These are phyloP conservation scores for Meiosimyza decipiens DNA, from an alignment of 2,888 invertebrate species.

Conservation along the genomic window DNA sequence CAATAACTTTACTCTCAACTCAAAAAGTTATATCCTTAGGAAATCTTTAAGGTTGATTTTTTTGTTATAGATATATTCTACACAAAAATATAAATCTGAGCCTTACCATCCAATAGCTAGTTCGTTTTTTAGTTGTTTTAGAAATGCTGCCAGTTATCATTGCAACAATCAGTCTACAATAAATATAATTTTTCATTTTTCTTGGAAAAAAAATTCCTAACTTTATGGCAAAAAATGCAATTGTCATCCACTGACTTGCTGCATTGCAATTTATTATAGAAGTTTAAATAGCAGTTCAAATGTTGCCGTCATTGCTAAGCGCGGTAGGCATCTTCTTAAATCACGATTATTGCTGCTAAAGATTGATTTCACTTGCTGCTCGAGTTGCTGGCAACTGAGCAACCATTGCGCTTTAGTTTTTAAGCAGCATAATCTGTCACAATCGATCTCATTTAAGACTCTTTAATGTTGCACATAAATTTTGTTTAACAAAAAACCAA, in stretches of 20 bases:
- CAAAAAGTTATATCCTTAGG: too few species aligned
- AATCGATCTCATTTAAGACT: constrained; percentile 28
- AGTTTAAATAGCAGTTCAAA: neutral
- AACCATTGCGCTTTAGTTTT: neutral
- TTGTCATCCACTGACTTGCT: neutral
- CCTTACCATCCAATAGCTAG: too few species aligned
- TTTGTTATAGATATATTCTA: too few species aligned
- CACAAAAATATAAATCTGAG: too few species aligned
- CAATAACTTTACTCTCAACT: too few species aligned
- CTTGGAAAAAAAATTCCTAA: neutral
- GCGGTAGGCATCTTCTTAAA: constrained; percentile 19
- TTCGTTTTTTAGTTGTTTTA: too few species aligned
- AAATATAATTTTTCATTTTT: constrained; percentile 36
- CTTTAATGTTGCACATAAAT: constrained; percentile 27
- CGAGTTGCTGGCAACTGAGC: neutral
- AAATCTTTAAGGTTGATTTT: too few species aligned
- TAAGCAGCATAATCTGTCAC: constrained; percentile 17
- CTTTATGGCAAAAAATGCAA: neutral
- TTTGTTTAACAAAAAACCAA: neutral
- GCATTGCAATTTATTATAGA: neutral
- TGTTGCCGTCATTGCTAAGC: constrained; percentile 1
- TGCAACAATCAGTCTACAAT: constrained; percentile 46
- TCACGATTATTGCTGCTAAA: constrained; percentile 14
- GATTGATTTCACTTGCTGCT: constrained; percentile 32
- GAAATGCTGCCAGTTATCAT: constrained; percentile 29